Conservation (phyloP, 2,888 invertebrate genomes). For the Eristalis pertinax region DNA sequence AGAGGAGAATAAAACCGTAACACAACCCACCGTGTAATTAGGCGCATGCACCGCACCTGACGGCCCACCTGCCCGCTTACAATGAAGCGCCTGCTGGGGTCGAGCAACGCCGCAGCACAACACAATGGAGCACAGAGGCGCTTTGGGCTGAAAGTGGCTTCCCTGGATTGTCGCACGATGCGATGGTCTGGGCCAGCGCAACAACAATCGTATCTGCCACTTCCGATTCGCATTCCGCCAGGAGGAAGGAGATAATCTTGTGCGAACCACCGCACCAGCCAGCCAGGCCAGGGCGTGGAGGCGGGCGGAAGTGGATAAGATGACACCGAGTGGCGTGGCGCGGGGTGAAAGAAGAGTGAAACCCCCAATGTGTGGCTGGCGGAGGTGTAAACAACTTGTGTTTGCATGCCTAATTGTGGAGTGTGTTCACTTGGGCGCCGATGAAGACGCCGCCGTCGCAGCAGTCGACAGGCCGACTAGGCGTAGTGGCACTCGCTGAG, state of each 20-base stretch:
- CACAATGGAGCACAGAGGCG: conserved; percentile 28
- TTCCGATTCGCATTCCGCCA: conserved; percentile 53
- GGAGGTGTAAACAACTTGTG: conserved; percentile 49
- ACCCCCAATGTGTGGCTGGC: conserved; percentile 28
- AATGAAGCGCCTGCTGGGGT: conserved; percentile 44
- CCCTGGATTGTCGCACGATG: background rate
- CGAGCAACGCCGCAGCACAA: conserved; percentile 4
- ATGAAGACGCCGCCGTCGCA: background rate
- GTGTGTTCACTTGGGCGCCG: conserved; percentile 22
- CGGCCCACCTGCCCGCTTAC: conserved; percentile 42
- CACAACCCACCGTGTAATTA: conserved; percentile 34
- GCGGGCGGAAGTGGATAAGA: conserved; percentile 35
- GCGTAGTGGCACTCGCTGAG: background rate
- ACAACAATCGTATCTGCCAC: conserved; percentile 41
- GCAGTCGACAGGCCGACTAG: background rate
- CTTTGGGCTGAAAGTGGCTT: background rate
- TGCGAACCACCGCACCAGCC: background rate
- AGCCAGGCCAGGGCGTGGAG: background rate
- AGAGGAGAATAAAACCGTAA: background rate
- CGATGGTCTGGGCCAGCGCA: conserved; percentile 4
- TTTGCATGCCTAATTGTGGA: conserved; percentile 50
- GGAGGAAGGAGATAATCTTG: conserved; percentile 16
- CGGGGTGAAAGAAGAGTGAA: conserved; percentile 35
- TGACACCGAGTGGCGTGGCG: background rate
- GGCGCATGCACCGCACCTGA: conserved; percentile 50